These are phyloP conservation scores for Caenorhabditis briggsae DNA, from an alignment of 1,140 invertebrate genomes.

Conservation along the genomic window DNA sequence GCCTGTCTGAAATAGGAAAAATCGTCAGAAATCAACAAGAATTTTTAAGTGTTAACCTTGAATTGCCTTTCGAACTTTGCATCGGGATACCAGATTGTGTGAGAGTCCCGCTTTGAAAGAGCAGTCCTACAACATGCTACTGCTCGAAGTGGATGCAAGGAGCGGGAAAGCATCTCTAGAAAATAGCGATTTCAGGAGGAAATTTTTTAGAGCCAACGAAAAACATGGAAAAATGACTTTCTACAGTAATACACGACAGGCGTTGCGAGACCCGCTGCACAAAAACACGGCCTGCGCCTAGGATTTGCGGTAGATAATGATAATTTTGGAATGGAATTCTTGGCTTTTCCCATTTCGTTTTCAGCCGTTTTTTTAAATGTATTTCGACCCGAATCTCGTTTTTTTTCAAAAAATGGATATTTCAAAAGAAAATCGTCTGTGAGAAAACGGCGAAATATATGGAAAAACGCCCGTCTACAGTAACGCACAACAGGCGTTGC, in stretches of 20 bases:
- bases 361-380: too few species aligned
- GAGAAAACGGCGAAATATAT: too few species aligned
- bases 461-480: too few species aligned
- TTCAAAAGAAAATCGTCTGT: too few species aligned
- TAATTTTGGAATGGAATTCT: too few species aligned
- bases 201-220: background rate
- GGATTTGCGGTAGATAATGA: background rate
- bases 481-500: too few species aligned
- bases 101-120: conserved; percentile 55
- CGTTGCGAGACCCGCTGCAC: background rate
- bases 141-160: conserved; percentile 38
- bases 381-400: too few species aligned
- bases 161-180: conserved; percentile 13
- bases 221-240: background rate
- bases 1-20: conserved; percentile 65
- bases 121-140: background rate
- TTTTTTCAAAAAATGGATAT: too few species aligned
- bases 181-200: background rate
- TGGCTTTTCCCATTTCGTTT: too few species aligned
- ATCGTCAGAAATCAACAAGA: background rate
- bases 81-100: conserved; percentile 75
- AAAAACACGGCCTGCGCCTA: background rate
- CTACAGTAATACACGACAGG: background rate
- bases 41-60: conserved; percentile 63
- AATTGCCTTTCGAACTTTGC: conserved; percentile 73